Evolutionary conservation across 1,140 invertebrate species (phyloP).

Genomic region (Helicoverpa zea): DNA sequence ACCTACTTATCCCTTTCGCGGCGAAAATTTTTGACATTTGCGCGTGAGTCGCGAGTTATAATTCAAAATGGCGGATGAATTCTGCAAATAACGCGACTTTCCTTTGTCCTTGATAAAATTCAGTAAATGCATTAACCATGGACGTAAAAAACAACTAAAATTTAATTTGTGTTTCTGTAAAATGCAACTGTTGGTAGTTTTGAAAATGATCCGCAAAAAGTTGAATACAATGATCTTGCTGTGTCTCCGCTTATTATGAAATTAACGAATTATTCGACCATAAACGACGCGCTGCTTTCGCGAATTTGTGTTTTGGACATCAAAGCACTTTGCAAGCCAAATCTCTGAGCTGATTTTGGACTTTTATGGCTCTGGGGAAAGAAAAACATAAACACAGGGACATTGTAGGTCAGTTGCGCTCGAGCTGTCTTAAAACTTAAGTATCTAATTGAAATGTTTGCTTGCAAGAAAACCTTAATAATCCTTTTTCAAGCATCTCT

Average conservation of each 20-base stretch:
- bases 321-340: conserved; percentile 2
- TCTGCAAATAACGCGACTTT: conserved; percentile 42
- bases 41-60: conserved; percentile 25
- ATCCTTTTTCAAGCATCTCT: too few species aligned
- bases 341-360: not conserved
- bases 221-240: conserved; percentile 26
- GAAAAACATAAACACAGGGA: not conserved
- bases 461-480: not conserved
- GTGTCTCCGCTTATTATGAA: conserved; percentile 36
- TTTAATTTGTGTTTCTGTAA: conserved; percentile 13
- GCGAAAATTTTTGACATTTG: conserved; percentile 36
- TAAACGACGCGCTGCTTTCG: conserved; percentile 6
- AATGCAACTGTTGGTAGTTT: conserved; percentile 14
- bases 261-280: conserved; percentile 21
- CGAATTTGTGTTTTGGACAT: conserved; percentile 33
- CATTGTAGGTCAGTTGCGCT: not conserved
- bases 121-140: conserved; percentile 36
- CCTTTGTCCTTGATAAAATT: conserved; percentile 40
- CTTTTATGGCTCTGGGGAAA: conserved; percentile 1
- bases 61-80: conserved; percentile 41
- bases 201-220: conserved; percentile 32
- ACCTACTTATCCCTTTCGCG: conserved; percentile 19
- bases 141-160: not conserved
- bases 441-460: not conserved
- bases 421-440: not conserved